Base-by-base conservation (phyloP, 1,140 invertebrate genomes). In the Drepana arcuata region DNA sequence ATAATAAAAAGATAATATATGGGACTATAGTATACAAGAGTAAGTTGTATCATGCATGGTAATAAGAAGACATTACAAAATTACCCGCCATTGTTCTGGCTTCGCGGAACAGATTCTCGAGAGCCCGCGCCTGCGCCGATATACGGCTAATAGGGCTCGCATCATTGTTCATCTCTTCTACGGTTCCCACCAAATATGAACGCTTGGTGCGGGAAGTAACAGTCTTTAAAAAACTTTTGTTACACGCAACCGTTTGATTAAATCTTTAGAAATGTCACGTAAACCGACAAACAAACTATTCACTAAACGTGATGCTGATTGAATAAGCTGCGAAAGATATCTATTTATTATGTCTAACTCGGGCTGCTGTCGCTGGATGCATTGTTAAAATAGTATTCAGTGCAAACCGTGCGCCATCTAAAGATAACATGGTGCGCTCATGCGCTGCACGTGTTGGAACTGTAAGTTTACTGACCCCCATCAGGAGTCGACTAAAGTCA, bases 11-110 rank as follows among this genome's bases (percentile, higher is more conserved):
- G 42, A 42, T 23, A 38, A 39, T 54, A 60, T 52, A 44, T 39
- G 42, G 32, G 41, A 43, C 54, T 51, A 49, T 41, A 47, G 41
- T 55, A 53, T 64, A 66, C 40, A 45, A 51, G 50, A 54, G 40
- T 39, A 54, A 41, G 45, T 82, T 79, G 72, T 72, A 60, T 79
- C 74, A 79, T 67, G 69, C 58, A 64, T 77, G 59, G 69, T 74
- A 77, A 77, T 74, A 70, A 70, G 71, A 74, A 67, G 61, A 61
- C 63, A 81, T 81, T 79, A 73, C 77, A 78, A 79, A 79, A 79
- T 66, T 67, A 75, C 66, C 50, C 60, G 60, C 73, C 65, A 82
- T 82, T 82, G 77, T 82, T 71, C 61, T 69, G 52, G 31, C 49
- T 78, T 79, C 71, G 67, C 54, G 60, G 77, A 81, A 81, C 66